phyloP scores from a whole-genome alignment of 2,888 invertebrate species.

The Tribolium freemani region DNA sequence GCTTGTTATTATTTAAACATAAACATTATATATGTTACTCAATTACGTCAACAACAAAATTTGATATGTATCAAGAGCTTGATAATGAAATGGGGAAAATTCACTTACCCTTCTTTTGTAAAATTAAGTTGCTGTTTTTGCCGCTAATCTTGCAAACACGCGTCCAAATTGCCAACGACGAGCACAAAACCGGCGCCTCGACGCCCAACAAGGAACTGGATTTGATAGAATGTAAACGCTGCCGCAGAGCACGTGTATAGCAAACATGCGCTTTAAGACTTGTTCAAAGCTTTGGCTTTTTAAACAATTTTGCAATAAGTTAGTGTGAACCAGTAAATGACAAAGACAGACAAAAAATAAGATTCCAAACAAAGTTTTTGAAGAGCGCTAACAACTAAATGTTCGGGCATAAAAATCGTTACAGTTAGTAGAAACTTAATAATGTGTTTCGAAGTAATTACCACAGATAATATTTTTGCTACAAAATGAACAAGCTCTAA shows the following conservation, averaged over 20 bases:
- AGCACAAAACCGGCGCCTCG: constrained; percentile 35
- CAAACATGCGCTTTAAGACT: constrained; percentile 48
- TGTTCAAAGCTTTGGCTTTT: too few relatives aligned
- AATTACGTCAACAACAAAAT: background rate
- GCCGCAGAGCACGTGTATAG: constrained; percentile 50
- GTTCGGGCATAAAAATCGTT: too few relatives aligned
- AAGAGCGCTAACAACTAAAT: too few relatives aligned
- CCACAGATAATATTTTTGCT: too few relatives aligned
- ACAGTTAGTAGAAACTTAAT: too few relatives aligned
- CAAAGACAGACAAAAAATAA: too few relatives aligned
- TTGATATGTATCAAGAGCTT: background rate
- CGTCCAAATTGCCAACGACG: background rate
- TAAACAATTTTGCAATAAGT: too few relatives aligned
- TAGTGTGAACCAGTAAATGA: too few relatives aligned
- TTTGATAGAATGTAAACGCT: constrained; percentile 39
- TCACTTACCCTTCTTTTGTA: background rate
- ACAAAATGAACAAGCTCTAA: too few relatives aligned
- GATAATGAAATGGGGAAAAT: background rate
- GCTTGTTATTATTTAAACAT: background rate
- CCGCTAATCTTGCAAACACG: constrained; percentile 6
- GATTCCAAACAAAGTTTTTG: too few relatives aligned
- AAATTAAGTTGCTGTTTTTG: background rate
- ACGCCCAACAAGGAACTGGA: constrained; percentile 47
- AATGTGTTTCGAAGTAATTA: too few relatives aligned
- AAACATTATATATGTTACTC: background rate